These are phyloP conservation scores for Pedetes capensis DNA, from an alignment of 2,113 vertebrate genomes.

Conservation along the genomic window DNA sequence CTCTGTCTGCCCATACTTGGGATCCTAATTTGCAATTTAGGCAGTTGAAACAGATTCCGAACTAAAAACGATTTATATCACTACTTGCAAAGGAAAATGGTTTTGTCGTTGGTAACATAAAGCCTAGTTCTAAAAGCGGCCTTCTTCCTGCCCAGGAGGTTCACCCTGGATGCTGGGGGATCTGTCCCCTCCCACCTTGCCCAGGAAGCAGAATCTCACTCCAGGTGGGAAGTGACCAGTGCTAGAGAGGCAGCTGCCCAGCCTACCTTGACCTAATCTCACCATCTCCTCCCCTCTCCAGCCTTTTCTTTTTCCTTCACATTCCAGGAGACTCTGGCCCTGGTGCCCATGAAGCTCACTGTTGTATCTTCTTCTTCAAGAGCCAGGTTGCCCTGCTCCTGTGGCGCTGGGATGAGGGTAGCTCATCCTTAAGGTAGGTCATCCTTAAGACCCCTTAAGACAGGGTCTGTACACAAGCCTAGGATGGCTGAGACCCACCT, in stretches of 20 bases:
- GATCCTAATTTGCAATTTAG: neutral
- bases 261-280: neutral
- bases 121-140: neutral
- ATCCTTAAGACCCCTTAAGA: too few species aligned
- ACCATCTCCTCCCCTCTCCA: neutral
- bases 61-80: neutral
- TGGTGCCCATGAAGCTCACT: fast-evolving
- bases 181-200: neutral
- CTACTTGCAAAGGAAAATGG: neutral
- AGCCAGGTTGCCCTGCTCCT: neutral
- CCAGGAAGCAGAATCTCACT: neutral
- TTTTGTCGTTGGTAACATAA: neutral
- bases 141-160: neutral
- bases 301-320: neutral
- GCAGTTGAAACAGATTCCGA: neutral
- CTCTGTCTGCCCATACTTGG: neutral
- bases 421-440: too few species aligned
- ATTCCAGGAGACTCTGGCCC: neutral
- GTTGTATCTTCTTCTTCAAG: neutral
- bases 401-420: neutral
- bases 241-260: neutral
- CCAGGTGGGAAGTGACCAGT: neutral
- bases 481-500: neutral
- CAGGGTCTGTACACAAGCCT: neutral
- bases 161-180: neutral